phyloP scores from a whole-genome alignment of 2,113 vertebrate species.

The Sorex fumeus region DNA sequence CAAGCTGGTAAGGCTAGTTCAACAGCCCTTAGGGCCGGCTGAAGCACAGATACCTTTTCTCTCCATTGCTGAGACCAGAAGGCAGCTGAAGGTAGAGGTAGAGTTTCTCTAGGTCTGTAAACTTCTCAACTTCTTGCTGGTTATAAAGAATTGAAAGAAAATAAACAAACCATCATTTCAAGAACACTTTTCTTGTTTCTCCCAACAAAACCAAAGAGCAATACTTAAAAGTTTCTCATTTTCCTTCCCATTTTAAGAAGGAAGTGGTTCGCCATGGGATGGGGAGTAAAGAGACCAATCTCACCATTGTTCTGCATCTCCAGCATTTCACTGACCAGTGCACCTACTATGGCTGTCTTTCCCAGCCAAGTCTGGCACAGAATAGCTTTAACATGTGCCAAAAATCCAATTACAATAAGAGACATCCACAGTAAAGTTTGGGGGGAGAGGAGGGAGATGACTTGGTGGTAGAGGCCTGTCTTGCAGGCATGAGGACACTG shows the following conservation, averaged over 20 bases:
- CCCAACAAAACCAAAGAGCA: conserved; percentile 49
- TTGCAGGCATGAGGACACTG: too few relatives aligned
- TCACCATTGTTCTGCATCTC: not conserved
- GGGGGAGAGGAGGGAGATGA: not conserved
- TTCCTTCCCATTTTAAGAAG: conserved; percentile 21
- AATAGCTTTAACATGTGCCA: conserved; percentile 40
- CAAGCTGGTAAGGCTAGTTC: not conserved
- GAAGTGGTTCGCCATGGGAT: too few relatives aligned
- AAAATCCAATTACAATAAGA: conserved; percentile 43
- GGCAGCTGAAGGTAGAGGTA: conserved; percentile 99
- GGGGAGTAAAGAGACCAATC: not conserved
- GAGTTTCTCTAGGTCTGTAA: conserved; percentile 99
- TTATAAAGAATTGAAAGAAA: conserved; percentile 80
- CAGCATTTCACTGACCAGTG: conserved; percentile 18
- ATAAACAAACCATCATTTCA: not conserved
- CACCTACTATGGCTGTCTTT: conserved; percentile 41
- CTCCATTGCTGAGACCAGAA: conserved; percentile 96
- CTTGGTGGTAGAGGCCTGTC: too few relatives aligned
- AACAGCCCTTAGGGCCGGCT: not conserved
- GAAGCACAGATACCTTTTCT: conserved; percentile 94
- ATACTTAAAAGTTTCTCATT: conserved; percentile 36
- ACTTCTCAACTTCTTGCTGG: conserved; percentile 99
- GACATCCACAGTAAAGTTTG: conserved; percentile 15
- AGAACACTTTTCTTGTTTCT: not conserved
- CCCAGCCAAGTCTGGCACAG: conserved; percentile 3